A percentile compares a stretch with the other conserved stretches of the same genome.
Conservation (phyloP, 1,140 invertebrate species). For the Drosophila nigromelanica region DNA sequence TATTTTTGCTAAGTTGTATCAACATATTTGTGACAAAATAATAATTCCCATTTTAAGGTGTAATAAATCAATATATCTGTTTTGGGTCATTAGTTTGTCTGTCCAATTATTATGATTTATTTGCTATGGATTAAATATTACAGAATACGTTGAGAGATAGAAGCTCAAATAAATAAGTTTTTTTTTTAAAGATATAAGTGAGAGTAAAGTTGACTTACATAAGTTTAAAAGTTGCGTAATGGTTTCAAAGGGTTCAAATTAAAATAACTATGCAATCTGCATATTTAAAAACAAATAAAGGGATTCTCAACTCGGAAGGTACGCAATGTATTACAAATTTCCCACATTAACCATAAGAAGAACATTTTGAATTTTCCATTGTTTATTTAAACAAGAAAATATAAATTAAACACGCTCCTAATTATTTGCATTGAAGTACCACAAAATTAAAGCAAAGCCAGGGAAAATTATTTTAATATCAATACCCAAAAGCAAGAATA, state of each 20-base stretch:
- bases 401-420: constrained; percentile 9
- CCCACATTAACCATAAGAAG: too few relatives aligned
- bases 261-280: too few relatives aligned
- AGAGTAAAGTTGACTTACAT: not conserved
- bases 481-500: constrained; percentile 46
- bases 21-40: not conserved
- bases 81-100: constrained; percentile 29
- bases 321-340: too few relatives aligned
- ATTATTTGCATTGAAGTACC: constrained; percentile 36
- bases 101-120: constrained; percentile 22
- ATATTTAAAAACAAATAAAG: too few relatives aligned
- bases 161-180: not conserved
- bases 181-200: not conserved
- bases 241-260: too few relatives aligned
- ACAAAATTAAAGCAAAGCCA: constrained; percentile 17
- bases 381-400: not conserved
- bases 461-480: constrained; percentile 49
- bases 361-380: too few relatives aligned
- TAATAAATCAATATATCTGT: constrained; percentile 24
- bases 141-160: too few relatives aligned
- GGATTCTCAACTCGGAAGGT: too few relatives aligned
- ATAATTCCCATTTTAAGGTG: not conserved
- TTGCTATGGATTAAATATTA: not conserved
- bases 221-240: too few relatives aligned
- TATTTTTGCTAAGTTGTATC: too few relatives aligned